phyloP scores from a whole-genome alignment of 2,888 invertebrate genomes.

The Stegophylla sp. region DNA sequence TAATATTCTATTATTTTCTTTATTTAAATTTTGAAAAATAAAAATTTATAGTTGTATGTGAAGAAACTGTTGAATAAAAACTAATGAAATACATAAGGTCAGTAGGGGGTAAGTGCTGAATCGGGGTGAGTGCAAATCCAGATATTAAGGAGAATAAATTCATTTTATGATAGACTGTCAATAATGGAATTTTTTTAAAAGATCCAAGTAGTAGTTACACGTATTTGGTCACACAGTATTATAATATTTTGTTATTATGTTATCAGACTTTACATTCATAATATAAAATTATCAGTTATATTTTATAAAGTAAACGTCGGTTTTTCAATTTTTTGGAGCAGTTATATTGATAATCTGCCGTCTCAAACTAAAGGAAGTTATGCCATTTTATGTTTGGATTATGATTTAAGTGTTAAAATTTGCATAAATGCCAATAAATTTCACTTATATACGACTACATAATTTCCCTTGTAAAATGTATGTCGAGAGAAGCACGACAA shows the following conservation, averaged over 20 bases:
- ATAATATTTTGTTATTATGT: not conserved
- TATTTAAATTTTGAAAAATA: no score
- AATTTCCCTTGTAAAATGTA: slow-evolving; percentile 11
- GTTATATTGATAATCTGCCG: not conserved
- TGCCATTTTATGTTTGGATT: not conserved
- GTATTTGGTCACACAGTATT: not conserved
- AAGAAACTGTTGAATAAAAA: no score
- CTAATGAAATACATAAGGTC: no score
- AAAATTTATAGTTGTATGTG: no score
- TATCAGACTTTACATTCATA: slow-evolving; percentile 2
- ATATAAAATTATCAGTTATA: not conserved
- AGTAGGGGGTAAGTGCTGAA: no score
- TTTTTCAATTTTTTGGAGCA: not conserved
- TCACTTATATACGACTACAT: not conserved
- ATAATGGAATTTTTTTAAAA: not conserved
- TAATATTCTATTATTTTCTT: no score
- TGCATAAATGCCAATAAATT: not conserved
- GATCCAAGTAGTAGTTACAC: not conserved
- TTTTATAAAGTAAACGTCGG: not conserved
- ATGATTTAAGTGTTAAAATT: not conserved
- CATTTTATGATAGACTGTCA: not conserved
- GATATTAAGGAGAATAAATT: not conserved
- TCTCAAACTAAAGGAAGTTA: not conserved
- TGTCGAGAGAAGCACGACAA: not conserved
- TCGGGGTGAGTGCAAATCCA: not conserved